Evolutionary conservation across 64 coral and sea anemone species (phyloP), one percentile per base, ranked within the genome.

Genomic region (Actinia tenebrosa): DNA sequence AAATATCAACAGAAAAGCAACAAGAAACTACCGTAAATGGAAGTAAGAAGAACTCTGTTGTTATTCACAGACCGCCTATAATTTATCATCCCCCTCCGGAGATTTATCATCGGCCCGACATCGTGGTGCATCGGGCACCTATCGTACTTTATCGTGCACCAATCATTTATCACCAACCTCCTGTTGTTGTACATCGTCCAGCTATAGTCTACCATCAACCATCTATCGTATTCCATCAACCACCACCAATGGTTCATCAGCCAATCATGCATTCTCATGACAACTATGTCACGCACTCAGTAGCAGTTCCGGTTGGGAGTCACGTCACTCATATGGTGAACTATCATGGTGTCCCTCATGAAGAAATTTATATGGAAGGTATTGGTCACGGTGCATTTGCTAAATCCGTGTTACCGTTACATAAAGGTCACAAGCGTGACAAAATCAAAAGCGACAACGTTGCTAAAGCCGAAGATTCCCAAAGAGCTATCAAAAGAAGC

Each of bases 181-280:
- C 96, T 44, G 96, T 99, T 2, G 93, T 99, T 1, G 96, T 99
- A 45, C 96, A 99, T 61, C 91, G 96, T 20, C 96, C 96, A 82
- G 96, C 96, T 20, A 94, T 99, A 84, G 96, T 99, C 19, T 99
- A 99, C 87, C 96, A 99, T 87, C 96, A 99, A 50, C 96, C 96
- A 27, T 80, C 93, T 19, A 90, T 99, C 1, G 90, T 99, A 19
- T 99, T 99, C 78, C 96, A 99, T 77, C 96, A 99, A 26, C 96
- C 96, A 22, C 96, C 96, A 85, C 96, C 96, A 6, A 86, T 99
- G 19, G 94, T 96, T 2, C 85, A 93, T 60, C 94, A 96, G 19
- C 94, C 94, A 88, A 90, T 96, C 59, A 60, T 96, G n/a, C 88
- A 93, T 16, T 96, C 94, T 22, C 94, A 96, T 69, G 94, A 96